phyloP scores from a whole-genome alignment of 2,113 vertebrate genomes.

The Brienomyrus brachyistius region DNA sequence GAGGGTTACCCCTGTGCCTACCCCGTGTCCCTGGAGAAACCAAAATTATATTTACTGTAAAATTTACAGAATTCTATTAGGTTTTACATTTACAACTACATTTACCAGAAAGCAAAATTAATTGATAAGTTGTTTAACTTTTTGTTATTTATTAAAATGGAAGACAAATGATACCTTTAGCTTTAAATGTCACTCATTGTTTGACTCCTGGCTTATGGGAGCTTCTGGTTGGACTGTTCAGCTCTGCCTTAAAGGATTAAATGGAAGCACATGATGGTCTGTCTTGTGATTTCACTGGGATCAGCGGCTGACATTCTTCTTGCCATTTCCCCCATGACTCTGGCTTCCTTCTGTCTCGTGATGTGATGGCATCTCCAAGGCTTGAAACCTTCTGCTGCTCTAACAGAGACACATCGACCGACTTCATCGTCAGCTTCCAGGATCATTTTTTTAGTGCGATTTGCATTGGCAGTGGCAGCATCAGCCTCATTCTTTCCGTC shows the following conservation, averaged over 20 bases:
- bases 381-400: constrained; percentile 92
- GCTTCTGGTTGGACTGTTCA: constrained; percentile 30
- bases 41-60: neutral
- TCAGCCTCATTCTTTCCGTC: constrained; percentile 65
- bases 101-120: neutral
- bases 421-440: constrained; percentile 76
- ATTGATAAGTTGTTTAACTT: neutral
- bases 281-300: constrained; percentile 62
- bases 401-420: constrained; percentile 78
- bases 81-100: neutral
- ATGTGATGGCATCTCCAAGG: constrained; percentile 85
- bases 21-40: neutral
- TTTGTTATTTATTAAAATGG: neutral
- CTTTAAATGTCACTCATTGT: constrained; percentile 27
- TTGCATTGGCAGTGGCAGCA: constrained; percentile 69
- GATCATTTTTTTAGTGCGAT: constrained; percentile 71
- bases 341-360: accelerated
- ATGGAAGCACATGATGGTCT: constrained; percentile 67
- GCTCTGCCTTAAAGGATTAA: constrained; percentile 54
- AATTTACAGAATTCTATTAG: neutral
- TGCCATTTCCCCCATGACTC: constrained; percentile 5
- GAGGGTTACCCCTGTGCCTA: neutral
- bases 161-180: neutral
- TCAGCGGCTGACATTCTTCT: constrained; percentile 28
- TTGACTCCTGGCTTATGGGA: constrained; percentile 31